phyloP scores from a whole-genome alignment of 2,113 vertebrate species.

The Gila orcuttii region DNA sequence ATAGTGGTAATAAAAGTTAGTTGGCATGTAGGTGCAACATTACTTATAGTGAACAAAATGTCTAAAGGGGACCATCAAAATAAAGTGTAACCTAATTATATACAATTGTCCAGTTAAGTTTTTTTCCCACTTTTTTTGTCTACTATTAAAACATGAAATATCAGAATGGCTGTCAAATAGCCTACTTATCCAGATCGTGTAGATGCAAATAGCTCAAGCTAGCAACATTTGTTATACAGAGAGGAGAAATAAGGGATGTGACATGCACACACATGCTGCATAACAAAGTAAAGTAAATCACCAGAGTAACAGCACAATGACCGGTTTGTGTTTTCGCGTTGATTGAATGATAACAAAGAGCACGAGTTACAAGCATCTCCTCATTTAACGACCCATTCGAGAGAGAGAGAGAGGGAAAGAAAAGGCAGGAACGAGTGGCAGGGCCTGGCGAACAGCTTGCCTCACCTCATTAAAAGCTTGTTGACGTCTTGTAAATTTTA shows the following conservation, averaged over 20 bases:
- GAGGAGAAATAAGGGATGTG: constrained; percentile 80
- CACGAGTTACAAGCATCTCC: constrained; percentile 84
- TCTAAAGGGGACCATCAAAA: too few species aligned
- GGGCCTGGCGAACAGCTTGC: constrained; percentile 69
- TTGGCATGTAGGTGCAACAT: too few species aligned
- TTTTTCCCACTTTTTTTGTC: neutral
- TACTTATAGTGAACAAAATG: neutral
- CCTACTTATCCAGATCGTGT: constrained; percentile 97
- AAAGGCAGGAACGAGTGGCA: constrained; percentile 45
- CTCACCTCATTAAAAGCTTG: constrained; percentile 76
- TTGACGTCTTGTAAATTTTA: constrained; percentile 72
- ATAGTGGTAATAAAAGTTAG: too few species aligned
- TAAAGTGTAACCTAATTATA: neutral
- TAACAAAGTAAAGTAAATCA: constrained; percentile 94
- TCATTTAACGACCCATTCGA: constrained; percentile 92
- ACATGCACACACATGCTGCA: constrained; percentile 81
- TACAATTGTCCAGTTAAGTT: neutral
- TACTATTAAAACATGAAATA: constrained; percentile 98
- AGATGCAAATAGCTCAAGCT: constrained; percentile 98
- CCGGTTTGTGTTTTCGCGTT: constrained; percentile 94
- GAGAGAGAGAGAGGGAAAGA: constrained; percentile 20
- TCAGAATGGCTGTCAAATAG: constrained; percentile 98
- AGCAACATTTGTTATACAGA: constrained; percentile 90
- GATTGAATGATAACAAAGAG: constrained; percentile 99
- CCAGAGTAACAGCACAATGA: constrained; percentile 98